Conservation (phyloP, 2,113 vertebrate genomes). For the Rhinoderma darwinii region DNA sequence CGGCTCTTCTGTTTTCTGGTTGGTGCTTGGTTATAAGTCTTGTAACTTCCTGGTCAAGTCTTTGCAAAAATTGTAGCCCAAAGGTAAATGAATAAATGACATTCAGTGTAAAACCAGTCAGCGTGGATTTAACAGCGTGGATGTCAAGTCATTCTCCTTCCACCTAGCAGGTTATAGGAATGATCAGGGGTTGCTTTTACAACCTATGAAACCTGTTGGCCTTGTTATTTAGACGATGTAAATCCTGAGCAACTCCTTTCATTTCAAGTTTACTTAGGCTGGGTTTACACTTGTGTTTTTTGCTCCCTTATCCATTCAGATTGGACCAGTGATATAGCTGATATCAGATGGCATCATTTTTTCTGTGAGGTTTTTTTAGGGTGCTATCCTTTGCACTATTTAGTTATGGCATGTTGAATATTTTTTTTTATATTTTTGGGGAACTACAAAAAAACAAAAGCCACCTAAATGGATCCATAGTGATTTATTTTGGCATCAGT, state of each 20-base stretch:
- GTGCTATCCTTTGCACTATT: too few relatives aligned
- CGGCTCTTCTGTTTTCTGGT: not conserved
- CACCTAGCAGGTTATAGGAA: not conserved
- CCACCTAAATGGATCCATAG: too few relatives aligned
- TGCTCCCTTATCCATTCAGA: not conserved
- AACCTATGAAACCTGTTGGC: not conserved
- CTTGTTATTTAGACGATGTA: not conserved
- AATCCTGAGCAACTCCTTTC: not conserved
- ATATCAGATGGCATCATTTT: too few relatives aligned
- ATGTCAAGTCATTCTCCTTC: not conserved
- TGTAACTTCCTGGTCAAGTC: not conserved
- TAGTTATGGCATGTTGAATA: too few relatives aligned
- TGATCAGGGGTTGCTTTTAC: not conserved
- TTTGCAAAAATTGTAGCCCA: not conserved
- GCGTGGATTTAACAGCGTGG: not conserved
- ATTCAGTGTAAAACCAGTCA: not conserved
- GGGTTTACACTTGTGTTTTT: not conserved
- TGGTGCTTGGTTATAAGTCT: not conserved
- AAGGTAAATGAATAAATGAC: not conserved
- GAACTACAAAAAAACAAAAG: too few relatives aligned
- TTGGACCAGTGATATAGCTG: too few relatives aligned
- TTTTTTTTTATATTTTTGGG: too few relatives aligned
- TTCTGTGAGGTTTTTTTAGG: too few relatives aligned
- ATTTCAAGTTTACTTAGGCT: not conserved
- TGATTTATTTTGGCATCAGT: too few relatives aligned